A percentile compares a stretch with the other conserved stretches of the same genome.
These are phyloP conservation scores for Metaphire vulgaris DNA, from an alignment of 1,140 invertebrate genomes.

Conservation along the genomic window DNA sequence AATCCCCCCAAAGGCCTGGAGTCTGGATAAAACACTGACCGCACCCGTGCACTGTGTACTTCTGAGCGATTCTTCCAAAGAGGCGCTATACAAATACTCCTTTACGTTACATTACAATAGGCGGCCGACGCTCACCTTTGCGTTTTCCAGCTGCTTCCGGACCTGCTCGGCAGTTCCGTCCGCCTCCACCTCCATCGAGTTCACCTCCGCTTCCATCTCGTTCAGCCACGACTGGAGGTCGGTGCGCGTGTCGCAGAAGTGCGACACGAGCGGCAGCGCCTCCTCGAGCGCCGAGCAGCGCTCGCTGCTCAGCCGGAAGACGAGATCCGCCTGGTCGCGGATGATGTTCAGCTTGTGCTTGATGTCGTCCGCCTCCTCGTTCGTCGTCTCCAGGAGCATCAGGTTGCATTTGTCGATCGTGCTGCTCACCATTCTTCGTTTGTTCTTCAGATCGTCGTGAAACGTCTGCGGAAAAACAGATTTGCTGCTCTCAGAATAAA, in stretches of 20 bases:
- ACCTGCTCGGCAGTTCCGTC: not conserved
- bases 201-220: constrained; percentile 75
- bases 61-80: too few relatives aligned
- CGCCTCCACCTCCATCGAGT: constrained; percentile 43
- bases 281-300: constrained; percentile 88
- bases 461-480: constrained; percentile 65
- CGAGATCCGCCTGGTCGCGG: constrained; percentile 58
- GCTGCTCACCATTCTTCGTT: constrained; percentile 82
- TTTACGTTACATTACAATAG: too few relatives aligned
- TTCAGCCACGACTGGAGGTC: constrained; percentile 84
- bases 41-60: too few relatives aligned
- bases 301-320: constrained; percentile 59
- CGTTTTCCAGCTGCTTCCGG: not conserved
- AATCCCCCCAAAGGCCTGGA: too few relatives aligned
- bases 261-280: constrained; percentile 72
- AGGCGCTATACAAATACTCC: too few relatives aligned
- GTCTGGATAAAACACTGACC: too few relatives aligned
- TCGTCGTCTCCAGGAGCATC: constrained; percentile 81
- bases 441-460: constrained; percentile 88
- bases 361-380: constrained; percentile 74
- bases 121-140: too few relatives aligned
- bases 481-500: too few relatives aligned
- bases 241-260: constrained; percentile 87
- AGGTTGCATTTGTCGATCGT: constrained; percentile 80
- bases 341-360: constrained; percentile 75